A percentile compares a stretch with the other conserved stretches of the same genome.
Evolutionary conservation across 2,888 invertebrate genomes (phyloP).

Genomic region (Cephus runcator): DNA sequence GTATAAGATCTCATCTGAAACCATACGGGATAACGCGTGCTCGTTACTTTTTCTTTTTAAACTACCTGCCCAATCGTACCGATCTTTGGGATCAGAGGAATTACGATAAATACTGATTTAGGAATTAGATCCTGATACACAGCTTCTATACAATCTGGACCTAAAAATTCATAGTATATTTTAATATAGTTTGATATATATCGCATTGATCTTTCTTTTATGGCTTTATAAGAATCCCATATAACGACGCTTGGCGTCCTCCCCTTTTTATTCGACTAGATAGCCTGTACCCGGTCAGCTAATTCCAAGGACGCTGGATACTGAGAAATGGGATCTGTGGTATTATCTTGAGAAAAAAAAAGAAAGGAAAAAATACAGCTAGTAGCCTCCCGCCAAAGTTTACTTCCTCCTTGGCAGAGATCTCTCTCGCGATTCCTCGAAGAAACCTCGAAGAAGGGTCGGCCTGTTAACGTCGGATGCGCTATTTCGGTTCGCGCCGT

Average conservation of each 20-base stretch:
- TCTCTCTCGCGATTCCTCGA: constrained; percentile 51
- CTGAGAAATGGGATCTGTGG: background rate
- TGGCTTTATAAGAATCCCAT: background rate
- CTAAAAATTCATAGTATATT: constrained; percentile 38
- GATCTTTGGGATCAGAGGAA: constrained; percentile 48
- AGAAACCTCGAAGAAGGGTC: constrained; percentile 41
- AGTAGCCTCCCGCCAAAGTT: background rate
- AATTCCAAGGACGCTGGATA: background rate
- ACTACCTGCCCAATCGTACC: constrained; percentile 5
- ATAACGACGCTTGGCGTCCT: background rate
- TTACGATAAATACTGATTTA: constrained; percentile 56
- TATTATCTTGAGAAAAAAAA: background rate
- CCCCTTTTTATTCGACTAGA: background rate
- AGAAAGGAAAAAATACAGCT: background rate
- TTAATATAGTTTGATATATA: constrained; percentile 19
- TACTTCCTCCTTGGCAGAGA: constrained; percentile 43
- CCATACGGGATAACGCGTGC: constrained; percentile 26
- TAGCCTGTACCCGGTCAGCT: background rate
- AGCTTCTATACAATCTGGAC: background rate
- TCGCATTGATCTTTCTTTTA: constrained; percentile 36
- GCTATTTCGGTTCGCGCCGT: constrained; percentile 59
- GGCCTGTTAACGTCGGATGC: constrained; percentile 47
- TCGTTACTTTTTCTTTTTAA: constrained; percentile 45
- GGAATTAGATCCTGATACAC: constrained; percentile 13
- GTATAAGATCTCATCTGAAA: constrained; percentile 43